A percentile compares a stretch with the other conserved stretches of the same genome.
Conservation (phyloP, 1,140 invertebrate genomes). For the Vollenhovia emeryi region DNA sequence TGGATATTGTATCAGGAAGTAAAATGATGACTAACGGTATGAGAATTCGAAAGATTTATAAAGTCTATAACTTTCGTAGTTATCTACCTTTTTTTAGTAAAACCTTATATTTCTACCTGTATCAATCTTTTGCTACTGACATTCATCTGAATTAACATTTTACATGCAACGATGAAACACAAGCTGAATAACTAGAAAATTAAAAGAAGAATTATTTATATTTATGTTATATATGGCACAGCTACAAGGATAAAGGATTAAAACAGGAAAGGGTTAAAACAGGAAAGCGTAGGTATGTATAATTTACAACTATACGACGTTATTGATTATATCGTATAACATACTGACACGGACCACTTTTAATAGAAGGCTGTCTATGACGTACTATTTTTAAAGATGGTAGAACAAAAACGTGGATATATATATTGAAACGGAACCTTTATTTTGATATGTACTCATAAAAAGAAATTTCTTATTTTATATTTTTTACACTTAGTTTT, state of each 20-base stretch:
- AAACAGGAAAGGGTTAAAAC: slow-evolving; percentile 20
- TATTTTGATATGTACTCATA: neutral
- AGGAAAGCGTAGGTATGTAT: slow-evolving; percentile 1
- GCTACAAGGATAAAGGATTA: neutral
- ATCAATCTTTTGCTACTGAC: neutral
- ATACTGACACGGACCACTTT: slow-evolving; percentile 7
- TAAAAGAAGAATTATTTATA: slow-evolving; percentile 20
- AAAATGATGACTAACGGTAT: slow-evolving; percentile 64
- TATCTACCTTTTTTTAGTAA: neutral
- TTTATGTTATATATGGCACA: slow-evolving; percentile 4
- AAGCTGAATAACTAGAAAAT: neutral
- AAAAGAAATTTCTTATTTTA: neutral
- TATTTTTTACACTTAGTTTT: neutral
- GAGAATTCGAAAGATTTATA: neutral
- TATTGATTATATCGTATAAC: slow-evolving; percentile 31
- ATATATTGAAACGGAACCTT: neutral
- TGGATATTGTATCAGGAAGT: slow-evolving; percentile 32
- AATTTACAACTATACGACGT: slow-evolving; percentile 22
- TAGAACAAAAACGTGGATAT: neutral
- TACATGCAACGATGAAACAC: neutral
- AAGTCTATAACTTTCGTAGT: neutral
- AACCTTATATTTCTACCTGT: neutral
- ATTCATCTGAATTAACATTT: neutral
- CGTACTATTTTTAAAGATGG: slow-evolving; percentile 31
- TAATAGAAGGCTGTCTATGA: slow-evolving; percentile 35